Percentiles rank a stretch among this genome's conserved stretches.
Conservation (phyloP, 2,113 vertebrate species). For the Halcyon malimbica region DNA sequence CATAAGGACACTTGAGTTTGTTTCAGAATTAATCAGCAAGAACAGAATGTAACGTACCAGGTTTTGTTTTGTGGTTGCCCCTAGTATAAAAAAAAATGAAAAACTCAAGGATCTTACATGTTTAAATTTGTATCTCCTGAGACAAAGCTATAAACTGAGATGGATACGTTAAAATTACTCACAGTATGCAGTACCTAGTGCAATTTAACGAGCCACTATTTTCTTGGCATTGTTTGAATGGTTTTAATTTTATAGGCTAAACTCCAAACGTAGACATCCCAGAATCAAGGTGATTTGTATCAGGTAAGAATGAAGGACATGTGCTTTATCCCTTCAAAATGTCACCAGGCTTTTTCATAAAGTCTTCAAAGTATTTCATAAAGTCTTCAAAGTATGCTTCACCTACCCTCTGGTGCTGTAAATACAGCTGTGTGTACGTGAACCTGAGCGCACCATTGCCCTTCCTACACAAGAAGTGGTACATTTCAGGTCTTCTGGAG, state of each 20-base stretch:
- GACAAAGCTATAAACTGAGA: background rate
- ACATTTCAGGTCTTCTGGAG: background rate
- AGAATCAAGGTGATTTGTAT: background rate
- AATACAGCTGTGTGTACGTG: background rate
- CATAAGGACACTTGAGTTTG: background rate
- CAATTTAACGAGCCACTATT: background rate
- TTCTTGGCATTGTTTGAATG: background rate
- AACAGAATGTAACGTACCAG: background rate
- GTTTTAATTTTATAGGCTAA: background rate
- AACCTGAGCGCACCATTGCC: accelerated
- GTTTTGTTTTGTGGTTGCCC: background rate
- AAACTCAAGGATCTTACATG: background rate
- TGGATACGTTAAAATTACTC: background rate
- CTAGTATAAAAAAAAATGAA: background rate
- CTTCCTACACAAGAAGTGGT: background rate
- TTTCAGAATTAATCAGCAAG: background rate
- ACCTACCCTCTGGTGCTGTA: background rate
- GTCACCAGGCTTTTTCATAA: background rate
- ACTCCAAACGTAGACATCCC: accelerated
- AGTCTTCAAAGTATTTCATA: no score
- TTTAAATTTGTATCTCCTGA: background rate
- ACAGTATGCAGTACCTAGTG: background rate
- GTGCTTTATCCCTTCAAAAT: background rate
- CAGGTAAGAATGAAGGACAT: accelerated
- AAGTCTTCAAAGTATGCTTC: background rate